A percentile compares a stretch with the other conserved stretches of the same genome.
Evolutionary conservation across 2,888 invertebrate species (phyloP).

Genomic region (Loripinus fragilis): DNA sequence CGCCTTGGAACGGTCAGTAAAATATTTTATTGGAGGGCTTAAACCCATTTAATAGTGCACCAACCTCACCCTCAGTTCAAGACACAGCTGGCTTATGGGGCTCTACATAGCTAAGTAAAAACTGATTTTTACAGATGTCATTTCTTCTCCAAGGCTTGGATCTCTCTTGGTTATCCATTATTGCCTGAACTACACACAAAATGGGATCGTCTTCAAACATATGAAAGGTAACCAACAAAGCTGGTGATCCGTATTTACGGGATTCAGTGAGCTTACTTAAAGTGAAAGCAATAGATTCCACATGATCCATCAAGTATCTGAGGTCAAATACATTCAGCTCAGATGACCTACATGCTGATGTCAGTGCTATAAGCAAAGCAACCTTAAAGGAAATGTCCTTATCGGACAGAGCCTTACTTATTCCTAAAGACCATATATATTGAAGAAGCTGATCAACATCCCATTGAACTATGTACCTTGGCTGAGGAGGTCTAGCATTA

Average conservation of each 20-base stretch:
- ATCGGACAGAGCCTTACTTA: not conserved
- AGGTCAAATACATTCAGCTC: not conserved
- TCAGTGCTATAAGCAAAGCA: not conserved
- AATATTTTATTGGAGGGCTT: too few relatives aligned
- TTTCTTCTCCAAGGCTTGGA: not conserved
- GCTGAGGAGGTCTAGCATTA: not conserved
- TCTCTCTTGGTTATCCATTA: not conserved
- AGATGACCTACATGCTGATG: not conserved
- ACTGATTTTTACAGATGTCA: not conserved
- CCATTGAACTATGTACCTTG: slow-evolving; percentile 1
- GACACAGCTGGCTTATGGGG: not conserved
- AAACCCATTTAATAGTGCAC: too few relatives aligned
- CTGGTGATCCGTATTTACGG: not conserved
- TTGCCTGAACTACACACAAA: slow-evolving; percentile 20
- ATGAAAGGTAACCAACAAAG: not conserved
- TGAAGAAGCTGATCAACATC: not conserved
- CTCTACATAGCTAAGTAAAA: not conserved
- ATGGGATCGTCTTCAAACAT: not conserved
- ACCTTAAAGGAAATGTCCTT: not conserved
- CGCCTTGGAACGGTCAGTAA: too few relatives aligned
- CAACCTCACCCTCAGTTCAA: too few relatives aligned
- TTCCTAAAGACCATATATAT: not conserved
- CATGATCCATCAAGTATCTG: slow-evolving; percentile 7
- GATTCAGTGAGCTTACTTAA: not conserved
- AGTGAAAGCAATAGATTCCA: not conserved